Percentiles rank a stretch among this genome's conserved stretches.
Conservation (phyloP, 2,888 invertebrate species). For the Epistrophe eligans region DNA sequence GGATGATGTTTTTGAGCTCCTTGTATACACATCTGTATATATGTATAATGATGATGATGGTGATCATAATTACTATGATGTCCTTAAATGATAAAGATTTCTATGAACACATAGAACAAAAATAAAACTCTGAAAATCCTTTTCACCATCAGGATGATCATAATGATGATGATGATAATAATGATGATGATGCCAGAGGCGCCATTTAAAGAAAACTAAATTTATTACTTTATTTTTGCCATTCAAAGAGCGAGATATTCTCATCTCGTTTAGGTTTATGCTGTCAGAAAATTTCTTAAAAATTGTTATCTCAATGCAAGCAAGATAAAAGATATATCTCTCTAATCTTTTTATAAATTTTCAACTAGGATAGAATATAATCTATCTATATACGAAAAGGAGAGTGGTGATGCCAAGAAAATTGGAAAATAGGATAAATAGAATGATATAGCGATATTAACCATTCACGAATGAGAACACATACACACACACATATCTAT, state of each 20-base stretch:
- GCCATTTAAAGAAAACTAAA: constrained; percentile 37
- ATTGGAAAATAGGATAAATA: constrained; percentile 14
- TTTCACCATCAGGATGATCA: constrained; percentile 5
- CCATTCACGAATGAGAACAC: constrained; percentile 26
- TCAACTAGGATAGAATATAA: not conserved
- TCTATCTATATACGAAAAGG: not conserved
- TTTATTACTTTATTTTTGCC: constrained; percentile 54
- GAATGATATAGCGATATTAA: constrained; percentile 30
- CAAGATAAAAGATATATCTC: constrained; percentile 30
- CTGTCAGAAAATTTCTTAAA: constrained; percentile 66
- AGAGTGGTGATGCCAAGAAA: constrained; percentile 28
- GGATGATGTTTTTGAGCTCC: constrained; percentile 57
- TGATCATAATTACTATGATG: constrained; percentile 67
- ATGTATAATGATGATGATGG: constrained; percentile 41
- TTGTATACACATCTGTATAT: constrained; percentile 18
- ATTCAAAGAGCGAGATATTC: constrained; percentile 38
- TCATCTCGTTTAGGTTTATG: constrained; percentile 60
- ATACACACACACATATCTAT: not conserved
- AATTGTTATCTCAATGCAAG: constrained; percentile 46
- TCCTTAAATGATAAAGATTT: constrained; percentile 69
- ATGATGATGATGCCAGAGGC: constrained; percentile 13
- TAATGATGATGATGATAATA: not conserved
- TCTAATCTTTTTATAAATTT: constrained; percentile 38
- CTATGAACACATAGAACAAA: constrained; percentile 8
- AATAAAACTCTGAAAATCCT: constrained; percentile 19